Conservation (phyloP, 2,888 invertebrate species). For the Trachelus iudaicus region DNA sequence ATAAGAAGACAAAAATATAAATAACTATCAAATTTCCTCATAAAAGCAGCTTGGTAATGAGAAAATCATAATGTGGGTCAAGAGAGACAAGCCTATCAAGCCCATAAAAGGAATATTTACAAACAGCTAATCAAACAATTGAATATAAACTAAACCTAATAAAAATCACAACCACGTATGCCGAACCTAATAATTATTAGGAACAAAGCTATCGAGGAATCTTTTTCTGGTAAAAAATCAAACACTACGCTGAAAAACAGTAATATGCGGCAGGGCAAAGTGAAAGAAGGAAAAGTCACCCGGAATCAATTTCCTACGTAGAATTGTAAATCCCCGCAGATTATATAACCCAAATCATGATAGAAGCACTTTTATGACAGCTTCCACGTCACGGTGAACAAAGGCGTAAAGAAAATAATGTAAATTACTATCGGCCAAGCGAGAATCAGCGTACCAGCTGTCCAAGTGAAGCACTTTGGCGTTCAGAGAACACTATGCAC, state of each 20-base stretch:
- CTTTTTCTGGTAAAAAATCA: conserved; percentile 8
- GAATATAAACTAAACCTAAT: too few relatives aligned
- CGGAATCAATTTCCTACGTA: conserved; percentile 13
- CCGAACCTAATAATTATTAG: not conserved
- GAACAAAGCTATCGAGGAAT: conserved; percentile 7
- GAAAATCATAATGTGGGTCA: too few relatives aligned
- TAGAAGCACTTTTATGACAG: conserved; percentile 18
- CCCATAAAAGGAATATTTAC: too few relatives aligned
- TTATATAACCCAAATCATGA: conserved; percentile 39
- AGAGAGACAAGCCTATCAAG: too few relatives aligned
- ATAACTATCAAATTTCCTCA: not conserved
- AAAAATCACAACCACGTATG: too few relatives aligned
- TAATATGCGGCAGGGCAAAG: not conserved
- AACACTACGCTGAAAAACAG: conserved; percentile 1
- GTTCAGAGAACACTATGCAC: conserved; percentile 30
- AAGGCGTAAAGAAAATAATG: not conserved
- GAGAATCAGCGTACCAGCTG: conserved; percentile 40
- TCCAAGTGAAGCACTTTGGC: conserved; percentile 31
- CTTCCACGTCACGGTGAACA: conserved; percentile 3
- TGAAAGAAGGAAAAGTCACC: conserved; percentile 3
- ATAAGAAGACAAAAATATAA: too few relatives aligned
- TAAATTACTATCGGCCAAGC: not conserved
- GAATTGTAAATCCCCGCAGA: conserved; percentile 20
- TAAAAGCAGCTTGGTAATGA: too few relatives aligned
- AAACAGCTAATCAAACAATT: too few relatives aligned